phyloP scores from a whole-genome alignment of 1,140 invertebrate genomes.

The Camponotus floridanus region DNA sequence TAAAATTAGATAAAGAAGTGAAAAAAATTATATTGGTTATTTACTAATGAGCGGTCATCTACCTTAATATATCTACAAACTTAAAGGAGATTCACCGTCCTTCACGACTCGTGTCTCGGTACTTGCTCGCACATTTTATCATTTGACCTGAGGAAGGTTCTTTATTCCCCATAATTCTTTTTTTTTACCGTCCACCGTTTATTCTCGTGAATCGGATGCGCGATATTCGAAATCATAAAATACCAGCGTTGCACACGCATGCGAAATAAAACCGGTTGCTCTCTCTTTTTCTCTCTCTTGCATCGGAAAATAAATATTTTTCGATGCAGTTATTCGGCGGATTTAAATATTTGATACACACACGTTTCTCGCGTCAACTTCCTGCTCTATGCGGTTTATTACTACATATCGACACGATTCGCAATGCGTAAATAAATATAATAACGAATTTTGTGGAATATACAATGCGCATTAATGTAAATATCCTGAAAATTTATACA shows the following conservation, averaged over 20 bases:
- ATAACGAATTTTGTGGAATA: not conserved
- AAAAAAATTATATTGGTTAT: not conserved
- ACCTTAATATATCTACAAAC: not conserved
- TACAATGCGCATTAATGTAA: not conserved
- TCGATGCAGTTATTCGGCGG: not conserved
- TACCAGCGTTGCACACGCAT: conserved; percentile 5
- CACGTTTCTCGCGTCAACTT: not conserved
- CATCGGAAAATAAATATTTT: conserved; percentile 54
- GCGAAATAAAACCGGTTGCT: conserved; percentile 20
- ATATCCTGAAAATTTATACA: no score
- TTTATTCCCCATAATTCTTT: not conserved
- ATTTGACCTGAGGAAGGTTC: not conserved
- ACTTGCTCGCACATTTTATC: not conserved
- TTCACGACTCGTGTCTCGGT: not conserved
- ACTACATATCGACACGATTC: not conserved
- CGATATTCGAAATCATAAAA: conserved; percentile 33
- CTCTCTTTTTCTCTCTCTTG: not conserved
- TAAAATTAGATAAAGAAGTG: not conserved
- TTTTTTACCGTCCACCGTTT: not conserved
- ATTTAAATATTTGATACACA: conserved; percentile 44
- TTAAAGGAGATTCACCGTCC: not conserved
- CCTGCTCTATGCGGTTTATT: not conserved
- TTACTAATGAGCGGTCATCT: not conserved
- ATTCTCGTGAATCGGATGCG: conserved; percentile 24
- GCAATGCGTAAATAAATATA: conserved; percentile 30